These are phyloP conservation scores for Camelus bactrianus DNA, from an alignment of 2,113 vertebrate species.

Conservation along the genomic window DNA sequence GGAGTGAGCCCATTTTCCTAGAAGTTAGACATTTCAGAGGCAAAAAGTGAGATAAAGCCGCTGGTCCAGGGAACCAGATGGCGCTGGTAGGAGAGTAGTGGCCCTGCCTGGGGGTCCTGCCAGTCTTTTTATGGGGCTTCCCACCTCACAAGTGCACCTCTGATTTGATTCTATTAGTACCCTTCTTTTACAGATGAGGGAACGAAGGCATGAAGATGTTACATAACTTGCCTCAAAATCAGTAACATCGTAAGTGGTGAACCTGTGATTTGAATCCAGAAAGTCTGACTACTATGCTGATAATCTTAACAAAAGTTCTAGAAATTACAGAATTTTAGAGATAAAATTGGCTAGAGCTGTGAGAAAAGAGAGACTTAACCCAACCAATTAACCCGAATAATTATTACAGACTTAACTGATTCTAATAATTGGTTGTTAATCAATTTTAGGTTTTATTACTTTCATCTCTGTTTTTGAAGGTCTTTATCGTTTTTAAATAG, in stretches of 20 bases:
- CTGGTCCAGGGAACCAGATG: too few species aligned
- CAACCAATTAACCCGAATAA: not conserved
- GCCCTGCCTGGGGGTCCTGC: too few species aligned
- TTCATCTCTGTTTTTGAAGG: constrained; percentile 45
- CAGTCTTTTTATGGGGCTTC: too few species aligned
- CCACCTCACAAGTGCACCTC: not conserved
- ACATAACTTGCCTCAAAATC: not conserved
- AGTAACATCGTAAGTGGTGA: not conserved
- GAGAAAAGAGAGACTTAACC: not conserved
- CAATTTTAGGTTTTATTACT: not conserved
- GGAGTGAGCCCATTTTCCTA: too few species aligned
- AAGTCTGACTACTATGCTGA: not conserved
- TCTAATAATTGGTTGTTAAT: not conserved
- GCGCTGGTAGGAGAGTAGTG: too few species aligned
- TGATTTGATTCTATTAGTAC: not conserved
- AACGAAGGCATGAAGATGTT: not conserved
- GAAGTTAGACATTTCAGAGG: too few species aligned
- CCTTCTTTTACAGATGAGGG: not conserved
- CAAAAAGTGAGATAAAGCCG: too few species aligned
- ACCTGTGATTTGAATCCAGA: not conserved
- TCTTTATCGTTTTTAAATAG: constrained; percentile 35
- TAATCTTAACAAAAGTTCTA: not conserved
- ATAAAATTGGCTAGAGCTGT: not conserved
- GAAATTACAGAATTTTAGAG: not conserved
- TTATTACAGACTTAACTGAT: not conserved